Evolutionary conservation across 92 coral and sea anemone species (phyloP).

Genomic region (Siderastrea siderea): DNA sequence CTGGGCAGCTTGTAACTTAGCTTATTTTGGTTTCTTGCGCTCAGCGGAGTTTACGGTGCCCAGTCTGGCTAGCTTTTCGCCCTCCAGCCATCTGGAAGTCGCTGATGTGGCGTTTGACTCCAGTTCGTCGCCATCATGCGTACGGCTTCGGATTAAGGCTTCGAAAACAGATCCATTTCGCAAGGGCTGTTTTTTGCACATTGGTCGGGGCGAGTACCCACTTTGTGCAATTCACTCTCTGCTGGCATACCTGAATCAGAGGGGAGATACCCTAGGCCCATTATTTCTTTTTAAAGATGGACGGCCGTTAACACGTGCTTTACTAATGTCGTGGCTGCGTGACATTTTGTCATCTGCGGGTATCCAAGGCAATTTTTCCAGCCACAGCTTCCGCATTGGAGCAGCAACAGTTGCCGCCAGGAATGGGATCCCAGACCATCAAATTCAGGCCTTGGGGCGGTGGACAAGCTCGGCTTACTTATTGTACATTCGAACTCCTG

Average conservation of each 20-base stretch:
- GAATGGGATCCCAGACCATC: constrained; percentile 28
- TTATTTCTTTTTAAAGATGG: background rate
- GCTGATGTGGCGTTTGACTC: constrained; percentile 7
- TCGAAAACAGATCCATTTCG: constrained; percentile 47
- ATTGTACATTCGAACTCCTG: constrained; percentile 28
- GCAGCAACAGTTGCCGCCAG: constrained; percentile 17
- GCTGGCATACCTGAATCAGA: background rate
- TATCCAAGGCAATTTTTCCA: background rate
- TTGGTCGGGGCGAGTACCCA: constrained; percentile 5
- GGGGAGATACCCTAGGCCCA: constrained; percentile 21
- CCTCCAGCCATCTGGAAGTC: constrained; percentile 2
- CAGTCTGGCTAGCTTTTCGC: constrained; percentile 1
- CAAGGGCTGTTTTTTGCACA: constrained; percentile 29
- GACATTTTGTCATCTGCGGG: background rate
- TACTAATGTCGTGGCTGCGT: constrained; percentile 7
- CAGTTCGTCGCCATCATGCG: background rate
- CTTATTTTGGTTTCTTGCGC: constrained; percentile 25
- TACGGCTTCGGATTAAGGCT: constrained; percentile 30
- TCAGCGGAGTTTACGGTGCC: background rate
- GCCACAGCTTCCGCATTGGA: constrained; percentile 27
- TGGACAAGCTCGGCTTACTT: constrained; percentile 32
- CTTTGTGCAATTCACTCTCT: constrained; percentile 24
- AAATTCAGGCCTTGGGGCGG: constrained; percentile 24
- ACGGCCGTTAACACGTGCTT: background rate
- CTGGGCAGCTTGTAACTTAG: constrained; percentile 25